phyloP scores from a whole-genome alignment of 1,140 invertebrate genomes.

The Oscheius sp. region DNA sequence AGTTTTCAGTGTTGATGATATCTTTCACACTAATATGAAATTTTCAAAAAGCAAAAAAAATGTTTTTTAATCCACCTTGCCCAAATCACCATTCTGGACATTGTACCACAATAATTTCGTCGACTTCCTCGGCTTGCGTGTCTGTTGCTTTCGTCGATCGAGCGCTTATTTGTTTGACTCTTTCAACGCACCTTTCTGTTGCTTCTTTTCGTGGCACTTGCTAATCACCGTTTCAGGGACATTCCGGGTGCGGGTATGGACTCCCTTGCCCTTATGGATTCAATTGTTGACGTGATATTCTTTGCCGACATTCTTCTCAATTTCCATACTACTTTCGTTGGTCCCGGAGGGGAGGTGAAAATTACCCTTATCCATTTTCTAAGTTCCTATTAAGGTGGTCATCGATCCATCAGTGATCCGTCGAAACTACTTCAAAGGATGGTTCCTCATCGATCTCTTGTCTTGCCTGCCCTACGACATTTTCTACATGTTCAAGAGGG shows the following conservation, averaged over 20 bases:
- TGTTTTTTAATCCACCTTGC: no score
- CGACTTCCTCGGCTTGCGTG: no score
- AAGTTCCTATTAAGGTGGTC: conserved; percentile 70
- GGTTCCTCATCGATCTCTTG: conserved; percentile 98
- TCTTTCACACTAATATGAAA: no score
- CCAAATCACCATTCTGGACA: no score
- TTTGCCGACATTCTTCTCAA: conserved; percentile 99
- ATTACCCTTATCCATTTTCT: conserved; percentile 6
- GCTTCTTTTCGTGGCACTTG: no score
- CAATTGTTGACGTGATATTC: conserved; percentile 99
- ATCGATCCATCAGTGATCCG: conserved; percentile 94
- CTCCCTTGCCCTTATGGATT: conserved; percentile 93
- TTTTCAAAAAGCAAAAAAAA: no score
- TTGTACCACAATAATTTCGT: no score
- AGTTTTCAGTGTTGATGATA: no score
- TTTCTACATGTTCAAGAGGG: conserved; percentile 98
- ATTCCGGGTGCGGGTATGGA: conserved; percentile 73
- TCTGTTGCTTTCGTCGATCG: no score
- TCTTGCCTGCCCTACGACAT: conserved; percentile 99
- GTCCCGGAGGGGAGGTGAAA: conserved; percentile 81
- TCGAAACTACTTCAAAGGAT: conserved; percentile 98
- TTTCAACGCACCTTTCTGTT: no score
- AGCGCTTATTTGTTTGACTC: no score
- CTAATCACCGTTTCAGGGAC: conserved; percentile 28
- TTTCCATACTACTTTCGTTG: conserved; percentile 99